These are phyloP conservation scores for Panopea generosa DNA, from an alignment of 2,888 invertebrate species.

Conservation along the genomic window DNA sequence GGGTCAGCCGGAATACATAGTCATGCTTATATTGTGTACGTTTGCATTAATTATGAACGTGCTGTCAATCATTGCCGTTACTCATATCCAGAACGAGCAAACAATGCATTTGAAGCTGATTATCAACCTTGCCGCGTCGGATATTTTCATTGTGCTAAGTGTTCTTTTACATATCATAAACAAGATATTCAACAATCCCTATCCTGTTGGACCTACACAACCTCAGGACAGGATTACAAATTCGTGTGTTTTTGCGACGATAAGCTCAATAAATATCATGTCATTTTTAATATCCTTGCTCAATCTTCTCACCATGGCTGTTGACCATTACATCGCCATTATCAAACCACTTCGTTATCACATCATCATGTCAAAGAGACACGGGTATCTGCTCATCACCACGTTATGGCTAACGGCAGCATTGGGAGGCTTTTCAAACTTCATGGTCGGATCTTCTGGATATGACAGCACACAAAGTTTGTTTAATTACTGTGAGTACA, in stretches of 20 bases:
- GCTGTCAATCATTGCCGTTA: constrained; percentile 78
- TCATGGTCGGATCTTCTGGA: constrained; percentile 45
- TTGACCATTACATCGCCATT: constrained; percentile 78
- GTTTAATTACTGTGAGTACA: constrained; percentile 78
- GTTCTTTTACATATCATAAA: constrained; percentile 72
- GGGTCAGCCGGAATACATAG: constrained; percentile 66
- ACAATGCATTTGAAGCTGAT: constrained; percentile 78
- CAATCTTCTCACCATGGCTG: constrained; percentile 74
- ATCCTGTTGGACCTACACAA: constrained; percentile 31
- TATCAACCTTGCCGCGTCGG: constrained; percentile 74
- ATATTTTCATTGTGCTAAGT: constrained; percentile 75
- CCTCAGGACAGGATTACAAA: constrained; percentile 59
- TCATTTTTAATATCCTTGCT: constrained; percentile 74
- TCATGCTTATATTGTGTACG: constrained; percentile 67
- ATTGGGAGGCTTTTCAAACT: constrained; percentile 70
- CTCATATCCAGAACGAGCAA: constrained; percentile 68
- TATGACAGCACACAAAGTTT: constrained; percentile 25
- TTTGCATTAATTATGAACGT: constrained; percentile 74
- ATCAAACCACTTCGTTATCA: constrained; percentile 72
- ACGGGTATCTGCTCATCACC: constrained; percentile 59
- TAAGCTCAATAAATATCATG: constrained; percentile 73
- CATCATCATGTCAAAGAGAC: constrained; percentile 60
- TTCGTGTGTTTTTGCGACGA: constrained; percentile 70
- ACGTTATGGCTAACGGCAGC: constrained; percentile 70
- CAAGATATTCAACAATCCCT: constrained; percentile 66